Base-by-base conservation (phyloP, 2,113 vertebrate species). In the Dinomys branickii region DNA sequence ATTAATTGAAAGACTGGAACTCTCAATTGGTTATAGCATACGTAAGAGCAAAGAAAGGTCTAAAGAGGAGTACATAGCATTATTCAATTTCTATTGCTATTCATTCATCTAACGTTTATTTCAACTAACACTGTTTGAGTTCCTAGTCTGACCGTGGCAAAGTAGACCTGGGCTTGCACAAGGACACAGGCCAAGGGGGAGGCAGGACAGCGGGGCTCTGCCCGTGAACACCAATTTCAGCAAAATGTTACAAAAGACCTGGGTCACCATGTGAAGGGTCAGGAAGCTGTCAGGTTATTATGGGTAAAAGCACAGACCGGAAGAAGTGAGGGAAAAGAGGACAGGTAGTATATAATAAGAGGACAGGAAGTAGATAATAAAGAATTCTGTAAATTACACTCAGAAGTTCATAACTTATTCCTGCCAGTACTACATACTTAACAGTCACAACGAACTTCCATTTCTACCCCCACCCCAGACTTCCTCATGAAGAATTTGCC, bases 41-140 rank as follows among this genome's bases (percentile, higher is more conserved):
- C n/a, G 59, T n/a, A 65, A 73, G 80, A 94, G 20, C 33, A 47
- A 93, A 95, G 47, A 84, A 78, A 91, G 50, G n/a, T 69, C 9
- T 52, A 67, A 89, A 52, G 11, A 11, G 41, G 69, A 67, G 28
- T 17, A 52, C 41, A 14, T 12, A 28, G 17, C 30, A 80, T 38
- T 78, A 58, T 63, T 78, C 28, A 26, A 44, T 65, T 85, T 78
- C 35, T 44, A 41, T 35, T 82, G 12, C 19, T 41, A 54, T 19
- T 75, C 65, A 44, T n/a, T 95, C 5, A 52, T 44, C 71, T 63
- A 19, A 73, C 38, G 41, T 73, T 80, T 59, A 86, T 85, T 90
- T 94, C 71, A 85, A 54, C 24, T 63, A 41, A 41, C 41, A 73
- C 54, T 26, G 38, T 50, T 11, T 77, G n/a, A 83, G 61, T 35